Conservation (phyloP, 2,888 invertebrate species). For the Drosophila histrio region DNA sequence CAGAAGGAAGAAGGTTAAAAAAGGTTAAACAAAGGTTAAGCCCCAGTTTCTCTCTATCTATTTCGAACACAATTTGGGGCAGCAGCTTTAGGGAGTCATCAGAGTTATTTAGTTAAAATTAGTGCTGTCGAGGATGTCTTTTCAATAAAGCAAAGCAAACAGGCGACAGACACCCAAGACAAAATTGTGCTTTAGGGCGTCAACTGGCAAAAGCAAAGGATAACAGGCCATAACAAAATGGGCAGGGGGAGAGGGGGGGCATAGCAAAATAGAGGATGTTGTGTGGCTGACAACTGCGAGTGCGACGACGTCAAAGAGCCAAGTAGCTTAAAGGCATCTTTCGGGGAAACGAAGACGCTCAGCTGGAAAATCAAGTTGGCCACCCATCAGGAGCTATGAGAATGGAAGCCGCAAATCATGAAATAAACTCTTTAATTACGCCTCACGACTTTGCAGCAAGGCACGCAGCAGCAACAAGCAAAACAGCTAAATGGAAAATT, state of each 20-base stretch:
- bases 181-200: slow-evolving; percentile 41
- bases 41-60: slow-evolving; percentile 12
- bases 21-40: slow-evolving; percentile 77
- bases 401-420: slow-evolving; percentile 67
- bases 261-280: slow-evolving; percentile 33
- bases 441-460: slow-evolving; percentile 68
- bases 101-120: slow-evolving; percentile 76
- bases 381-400: slow-evolving; percentile 54
- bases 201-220: slow-evolving; percentile 44
- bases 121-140: slow-evolving; percentile 75
- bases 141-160: slow-evolving; percentile 72
- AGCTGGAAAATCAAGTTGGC: slow-evolving; percentile 77
- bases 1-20: slow-evolving; percentile 15
- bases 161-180: slow-evolving; percentile 27
- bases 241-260: slow-evolving; percentile 1
- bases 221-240: slow-evolving; percentile 42
- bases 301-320: slow-evolving; percentile 61
- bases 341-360: slow-evolving; percentile 62
- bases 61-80: neutral
- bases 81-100: slow-evolving; percentile 59
- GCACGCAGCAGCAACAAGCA: slow-evolving; percentile 27
- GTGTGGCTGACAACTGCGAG: slow-evolving; percentile 70
- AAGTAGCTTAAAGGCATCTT: slow-evolving; percentile 66
- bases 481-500: slow-evolving; percentile 74
- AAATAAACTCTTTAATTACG: slow-evolving; percentile 79